Base-by-base conservation (phyloP, 2,888 invertebrate species). In the Eupelmus urozonus region DNA sequence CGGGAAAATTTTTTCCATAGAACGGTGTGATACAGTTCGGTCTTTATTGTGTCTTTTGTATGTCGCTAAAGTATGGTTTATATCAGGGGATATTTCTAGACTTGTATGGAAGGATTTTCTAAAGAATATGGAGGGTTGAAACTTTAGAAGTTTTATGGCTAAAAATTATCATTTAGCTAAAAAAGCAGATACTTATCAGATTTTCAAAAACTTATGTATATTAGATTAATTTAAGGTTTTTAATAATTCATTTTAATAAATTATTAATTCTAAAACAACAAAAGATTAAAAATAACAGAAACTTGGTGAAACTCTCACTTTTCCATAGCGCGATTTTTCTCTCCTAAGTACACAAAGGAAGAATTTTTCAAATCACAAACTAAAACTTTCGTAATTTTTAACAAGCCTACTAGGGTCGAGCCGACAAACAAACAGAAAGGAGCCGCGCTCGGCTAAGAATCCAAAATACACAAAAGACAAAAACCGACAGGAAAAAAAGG, bases 341-440 rank as follows among this genome's bases (percentile, higher is more conserved):
- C 45, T 55, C 45, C 25, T 63, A 45, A 5, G 55, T 45, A 49
- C 18, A 51, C 40, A 74, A 67, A 78, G 55, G 66, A 55, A 67
- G 51, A 67, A 69, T 75, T 75, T 79, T 74, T 60, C 75, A 71
- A 79, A 72, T 79, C 79, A 27, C 40, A 67, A 79, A 51, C 67
- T 72, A 76, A 76, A 65, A 69, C 76, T 79, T 63, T 79, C 72
- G 25, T 76, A 76, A 76, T 76, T 79, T n/a, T 79, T 72, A 67
- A 67, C 62, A 73, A 76, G 76, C 63, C 63, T 62, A 60, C 51
- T 57, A 65, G 5, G 34, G 49, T 69, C 53, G 76, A 20, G 23
- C 63, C 55, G 72, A 18, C 69, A 69, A 69, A 34, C 72, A 72
- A 76, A 76, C 60, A 60, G 27, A 71, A 75, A 70, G 59, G 42